phyloP scores from a whole-genome alignment of 92 coral and sea anemone genomes.

The Parazoanthus darwini region DNA sequence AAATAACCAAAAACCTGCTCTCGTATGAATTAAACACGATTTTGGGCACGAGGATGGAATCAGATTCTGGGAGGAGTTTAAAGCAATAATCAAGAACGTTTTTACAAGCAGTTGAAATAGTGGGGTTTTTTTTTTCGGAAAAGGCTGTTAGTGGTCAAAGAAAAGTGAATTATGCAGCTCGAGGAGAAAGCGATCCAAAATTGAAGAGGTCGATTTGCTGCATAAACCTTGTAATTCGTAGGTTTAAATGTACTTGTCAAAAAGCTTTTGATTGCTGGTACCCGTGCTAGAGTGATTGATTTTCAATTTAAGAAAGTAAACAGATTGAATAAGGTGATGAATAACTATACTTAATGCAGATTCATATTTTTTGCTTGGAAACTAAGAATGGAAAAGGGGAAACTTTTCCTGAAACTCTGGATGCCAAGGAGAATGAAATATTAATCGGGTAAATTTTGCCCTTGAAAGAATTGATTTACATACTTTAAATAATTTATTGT shows the following conservation, averaged over 20 bases:
- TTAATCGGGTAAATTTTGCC: conserved; percentile 84
- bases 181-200: conserved; percentile 2
- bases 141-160: conserved; percentile 8
- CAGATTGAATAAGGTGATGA: not conserved
- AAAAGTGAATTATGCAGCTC: conserved; percentile 35
- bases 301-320: conserved; percentile 41
- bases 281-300: conserved; percentile 47
- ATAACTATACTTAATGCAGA: conserved; percentile 3
- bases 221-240: conserved; percentile 18
- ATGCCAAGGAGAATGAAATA: conserved; percentile 86
- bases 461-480: conserved; percentile 94
- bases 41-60: conserved; percentile 57
- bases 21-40: conserved; percentile 69
- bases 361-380: conserved; percentile 46
- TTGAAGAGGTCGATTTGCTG: conserved; percentile 24
- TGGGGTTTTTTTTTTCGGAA: conserved; percentile 17
- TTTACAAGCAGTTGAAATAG: conserved; percentile 20
- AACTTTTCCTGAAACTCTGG: conserved; percentile 45
- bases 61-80: conserved; percentile 48
- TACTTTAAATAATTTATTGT: conserved; percentile 79
- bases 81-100: conserved; percentile 45
- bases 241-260: conserved; percentile 27
- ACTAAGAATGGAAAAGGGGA: conserved; percentile 43
- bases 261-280: conserved; percentile 53
- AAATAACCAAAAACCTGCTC: conserved; percentile 58